Percentiles rank a stretch among this genome's conserved stretches.
phyloP scores from a whole-genome alignment of 2,113 vertebrate genomes.

The Trachemys scripta region DNA sequence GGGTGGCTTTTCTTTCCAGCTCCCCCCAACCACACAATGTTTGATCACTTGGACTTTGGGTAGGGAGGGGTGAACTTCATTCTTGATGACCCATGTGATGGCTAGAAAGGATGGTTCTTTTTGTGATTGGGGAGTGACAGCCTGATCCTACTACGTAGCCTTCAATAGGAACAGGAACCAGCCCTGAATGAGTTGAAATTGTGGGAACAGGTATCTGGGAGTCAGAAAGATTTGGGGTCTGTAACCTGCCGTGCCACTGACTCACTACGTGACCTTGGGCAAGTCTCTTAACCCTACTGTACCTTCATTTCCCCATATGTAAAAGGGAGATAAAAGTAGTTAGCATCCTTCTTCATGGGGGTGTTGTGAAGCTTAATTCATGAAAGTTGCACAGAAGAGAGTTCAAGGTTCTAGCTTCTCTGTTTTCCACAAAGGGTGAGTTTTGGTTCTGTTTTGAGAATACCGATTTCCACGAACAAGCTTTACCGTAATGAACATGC shows the following conservation, averaged over 20 bases:
- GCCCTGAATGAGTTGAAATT: not conserved
- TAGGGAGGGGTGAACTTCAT: not conserved
- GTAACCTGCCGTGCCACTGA: not conserved
- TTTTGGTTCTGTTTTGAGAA: not conserved
- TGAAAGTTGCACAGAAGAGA: not conserved
- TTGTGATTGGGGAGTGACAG: not conserved
- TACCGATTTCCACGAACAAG: not conserved
- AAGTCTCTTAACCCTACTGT: not conserved
- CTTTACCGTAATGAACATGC: not conserved
- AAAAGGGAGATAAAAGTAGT: not conserved
- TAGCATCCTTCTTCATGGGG: not conserved
- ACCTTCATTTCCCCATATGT: not conserved
- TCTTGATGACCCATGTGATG: too few species aligned
- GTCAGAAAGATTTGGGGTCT: not conserved
- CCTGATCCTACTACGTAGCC: not conserved
- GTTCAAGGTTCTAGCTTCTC: not conserved
- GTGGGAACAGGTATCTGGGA: not conserved
- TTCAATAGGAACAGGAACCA: not conserved
- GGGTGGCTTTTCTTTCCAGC: not conserved
- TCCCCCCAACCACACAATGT: too few species aligned
- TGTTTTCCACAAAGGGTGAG: not conserved
- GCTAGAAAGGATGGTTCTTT: not conserved
- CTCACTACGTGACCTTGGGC: not conserved
- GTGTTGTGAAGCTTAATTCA: not conserved
- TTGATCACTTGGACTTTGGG: not conserved